These are phyloP conservation scores for Sabatieria punctata DNA, from an alignment of 2,888 invertebrate genomes.

Conservation along the genomic window DNA sequence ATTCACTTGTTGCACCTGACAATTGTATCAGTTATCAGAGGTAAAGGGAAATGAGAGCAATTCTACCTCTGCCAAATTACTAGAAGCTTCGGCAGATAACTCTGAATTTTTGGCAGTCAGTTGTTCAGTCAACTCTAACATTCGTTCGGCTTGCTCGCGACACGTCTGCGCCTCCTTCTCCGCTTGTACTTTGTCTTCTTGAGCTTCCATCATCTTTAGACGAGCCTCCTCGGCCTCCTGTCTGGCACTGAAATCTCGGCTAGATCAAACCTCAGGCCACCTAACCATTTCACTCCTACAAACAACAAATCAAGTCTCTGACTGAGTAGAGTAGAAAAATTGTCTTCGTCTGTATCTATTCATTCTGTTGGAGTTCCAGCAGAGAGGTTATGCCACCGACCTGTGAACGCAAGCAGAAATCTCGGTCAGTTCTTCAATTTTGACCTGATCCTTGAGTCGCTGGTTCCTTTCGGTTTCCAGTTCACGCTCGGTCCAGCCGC, in stretches of 20 bases:
- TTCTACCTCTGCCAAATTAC: too few relatives aligned
- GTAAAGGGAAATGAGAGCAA: too few relatives aligned
- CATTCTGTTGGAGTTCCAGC: too few relatives aligned
- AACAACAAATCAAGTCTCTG: too few relatives aligned
- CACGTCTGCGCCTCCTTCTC: constrained; percentile 48
- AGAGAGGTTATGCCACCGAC: too few relatives aligned
- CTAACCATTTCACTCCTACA: too few relatives aligned
- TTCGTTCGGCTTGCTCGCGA: constrained; percentile 53
- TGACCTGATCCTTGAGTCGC: neutral
- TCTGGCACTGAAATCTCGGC: too few relatives aligned
- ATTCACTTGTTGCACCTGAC: too few relatives aligned
- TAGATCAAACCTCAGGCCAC: too few relatives aligned
- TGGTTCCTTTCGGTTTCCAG: neutral
- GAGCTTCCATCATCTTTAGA: neutral
- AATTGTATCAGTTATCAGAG: too few relatives aligned
- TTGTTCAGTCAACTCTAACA: constrained; percentile 59
- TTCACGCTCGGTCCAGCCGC: neutral
- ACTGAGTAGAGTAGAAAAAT: too few relatives aligned
- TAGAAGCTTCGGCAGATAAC: constrained; percentile 56
- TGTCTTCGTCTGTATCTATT: too few relatives aligned
- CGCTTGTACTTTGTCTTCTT: constrained; percentile 11
- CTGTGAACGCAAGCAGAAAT: neutral
- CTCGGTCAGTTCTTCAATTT: neutral
- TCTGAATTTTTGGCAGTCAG: constrained; percentile 57
- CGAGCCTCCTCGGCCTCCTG: neutral